Base-by-base conservation (phyloP, 2,888 invertebrate genomes). In the Ophion ellenae region DNA sequence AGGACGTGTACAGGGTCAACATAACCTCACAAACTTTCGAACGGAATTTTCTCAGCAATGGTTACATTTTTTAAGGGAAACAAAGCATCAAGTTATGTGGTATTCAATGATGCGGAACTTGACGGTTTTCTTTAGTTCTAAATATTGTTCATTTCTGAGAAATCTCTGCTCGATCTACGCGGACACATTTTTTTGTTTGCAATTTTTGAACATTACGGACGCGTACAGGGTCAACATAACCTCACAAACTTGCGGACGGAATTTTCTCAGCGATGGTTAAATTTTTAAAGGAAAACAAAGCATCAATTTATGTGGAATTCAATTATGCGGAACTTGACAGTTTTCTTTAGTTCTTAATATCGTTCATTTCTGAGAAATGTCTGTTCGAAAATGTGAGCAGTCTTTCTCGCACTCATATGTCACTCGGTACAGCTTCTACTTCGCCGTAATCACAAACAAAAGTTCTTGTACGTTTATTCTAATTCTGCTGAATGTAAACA, bases 401-500 rank as follows among this genome's bases (percentile, higher is more conserved):
- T 53, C 47, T 47, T 14, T 53, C 53, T 53, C 17, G 14, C 53
- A 53, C 53, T 53, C 14, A 24, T 69, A 28, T 47, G 45, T 24
- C 14, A 47, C 69, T 4, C 14, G 47, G 24, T 14, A 2, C 24
- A 69, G 20, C 28, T 45, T 24, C 6, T 4, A 47, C 24, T 40
- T 14, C 2, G 14, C 24, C 11, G 24, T 7, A 24, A 6, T 24
- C 14, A 24, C 47, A n/a, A 47, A 14, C n/a, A 64, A 20, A 28
- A 24, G 61, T 53, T 17, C 17, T 7, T 40, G 14, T 66, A 66
- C 17, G 9, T 36, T 61, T 61, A 9, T 24, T 24, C 61, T 2
- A 2, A 66, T 17, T 36, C 17, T 17, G 2, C 45, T 9, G n/a
- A 7, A 63, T 53, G 20, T 76, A 76, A 76, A 76, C 36, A 66